Conservation (phyloP, 2,888 invertebrate genomes). For the Spodoptera picta region DNA sequence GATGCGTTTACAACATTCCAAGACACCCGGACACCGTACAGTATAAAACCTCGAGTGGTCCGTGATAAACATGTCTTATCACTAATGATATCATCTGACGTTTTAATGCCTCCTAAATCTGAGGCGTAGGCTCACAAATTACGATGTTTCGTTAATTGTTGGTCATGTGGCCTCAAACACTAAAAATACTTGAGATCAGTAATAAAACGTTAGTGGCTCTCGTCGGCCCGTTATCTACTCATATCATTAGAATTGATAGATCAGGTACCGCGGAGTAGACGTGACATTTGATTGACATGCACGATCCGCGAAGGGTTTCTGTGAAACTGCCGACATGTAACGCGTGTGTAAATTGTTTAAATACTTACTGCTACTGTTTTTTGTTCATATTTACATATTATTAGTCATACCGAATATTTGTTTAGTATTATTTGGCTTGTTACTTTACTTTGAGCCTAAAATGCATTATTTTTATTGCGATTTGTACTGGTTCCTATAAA, state of each 20-base stretch:
- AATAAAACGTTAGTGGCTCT: constrained; percentile 66
- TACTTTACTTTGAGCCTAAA: not conserved
- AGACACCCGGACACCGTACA: too few species aligned
- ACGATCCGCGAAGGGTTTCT: constrained; percentile 26
- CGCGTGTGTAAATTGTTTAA: constrained; percentile 25
- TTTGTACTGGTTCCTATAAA: too few species aligned
- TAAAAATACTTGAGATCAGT: constrained; percentile 53
- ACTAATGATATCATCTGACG: constrained; percentile 45
- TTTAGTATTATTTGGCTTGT: constrained; percentile 1
- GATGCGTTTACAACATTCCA: too few species aligned
- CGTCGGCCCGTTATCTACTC: constrained; percentile 63
- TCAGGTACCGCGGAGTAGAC: constrained; percentile 50
- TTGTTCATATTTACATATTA: constrained; percentile 3
- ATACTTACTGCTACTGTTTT: constrained; percentile 46
- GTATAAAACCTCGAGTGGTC: too few species aligned
- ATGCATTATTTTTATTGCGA: too few species aligned
- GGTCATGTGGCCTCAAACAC: constrained; percentile 32
- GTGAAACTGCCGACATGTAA: constrained; percentile 27
- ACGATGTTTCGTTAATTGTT: constrained; percentile 51
- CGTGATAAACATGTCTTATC: not conserved
- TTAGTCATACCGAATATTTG: constrained; percentile 11
- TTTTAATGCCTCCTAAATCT: constrained; percentile 44
- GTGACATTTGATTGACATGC: constrained; percentile 52
- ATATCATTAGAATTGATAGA: constrained; percentile 62
- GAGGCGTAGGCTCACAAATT: constrained; percentile 45